Evolutionary conservation across 1,140 invertebrate genomes (phyloP).

Genomic region (Trichoplusia ni): DNA sequence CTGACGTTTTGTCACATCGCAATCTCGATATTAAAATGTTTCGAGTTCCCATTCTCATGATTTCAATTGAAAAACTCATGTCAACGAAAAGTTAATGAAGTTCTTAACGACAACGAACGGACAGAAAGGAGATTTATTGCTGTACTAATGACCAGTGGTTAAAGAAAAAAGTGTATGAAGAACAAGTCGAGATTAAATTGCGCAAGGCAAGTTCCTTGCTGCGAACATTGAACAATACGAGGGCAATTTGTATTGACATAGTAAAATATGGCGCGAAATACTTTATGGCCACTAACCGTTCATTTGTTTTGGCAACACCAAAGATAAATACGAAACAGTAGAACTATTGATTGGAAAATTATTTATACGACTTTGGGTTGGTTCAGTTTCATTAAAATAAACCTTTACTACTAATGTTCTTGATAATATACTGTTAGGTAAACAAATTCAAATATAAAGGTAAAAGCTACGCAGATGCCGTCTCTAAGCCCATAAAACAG

Average conservation of each 20-base stretch:
- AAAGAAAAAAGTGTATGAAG: conserved; percentile 57
- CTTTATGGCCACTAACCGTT: neutral
- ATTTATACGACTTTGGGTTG: neutral
- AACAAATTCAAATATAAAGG: too few relatives aligned
- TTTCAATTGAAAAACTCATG: conserved; percentile 60
- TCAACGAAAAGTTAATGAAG: conserved; percentile 66
- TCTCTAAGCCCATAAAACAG: too few relatives aligned
- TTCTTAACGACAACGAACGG: conserved; percentile 64
- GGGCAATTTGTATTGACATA: conserved; percentile 21
- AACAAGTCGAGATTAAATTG: conserved; percentile 54
- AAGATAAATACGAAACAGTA: neutral
- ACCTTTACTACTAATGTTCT: too few relatives aligned
- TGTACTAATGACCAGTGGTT: conserved; percentile 61
- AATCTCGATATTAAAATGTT: conserved; percentile 59
- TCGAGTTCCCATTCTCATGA: conserved; percentile 50
- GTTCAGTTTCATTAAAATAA: too few relatives aligned
- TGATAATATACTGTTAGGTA: too few relatives aligned
- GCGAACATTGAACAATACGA: conserved; percentile 5
- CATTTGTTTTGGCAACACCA: conserved; percentile 4
- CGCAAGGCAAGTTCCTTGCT: conserved; percentile 26
- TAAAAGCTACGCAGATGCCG: too few relatives aligned
- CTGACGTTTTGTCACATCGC: conserved; percentile 58
- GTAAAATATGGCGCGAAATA: neutral
- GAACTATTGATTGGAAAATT: neutral
- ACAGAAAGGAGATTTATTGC: conserved; percentile 69